A percentile compares a stretch with the other conserved stretches of the same genome.
These are phyloP conservation scores for Agrochola circellaris DNA, from an alignment of 2,888 invertebrate genomes.

Conservation along the genomic window DNA sequence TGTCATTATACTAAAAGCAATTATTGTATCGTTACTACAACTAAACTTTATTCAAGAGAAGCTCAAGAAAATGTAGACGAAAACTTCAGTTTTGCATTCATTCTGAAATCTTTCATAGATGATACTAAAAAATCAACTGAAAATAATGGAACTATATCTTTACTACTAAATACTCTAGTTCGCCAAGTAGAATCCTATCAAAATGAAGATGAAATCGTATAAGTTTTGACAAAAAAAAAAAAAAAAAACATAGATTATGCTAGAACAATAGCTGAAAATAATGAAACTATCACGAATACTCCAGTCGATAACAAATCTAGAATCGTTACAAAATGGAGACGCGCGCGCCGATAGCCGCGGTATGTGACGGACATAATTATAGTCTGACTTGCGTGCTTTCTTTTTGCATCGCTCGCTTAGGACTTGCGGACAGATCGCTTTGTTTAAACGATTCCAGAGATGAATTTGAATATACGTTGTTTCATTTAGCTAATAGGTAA, in stretches of 20 bases:
- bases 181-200: neutral
- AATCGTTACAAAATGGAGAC: slow-evolving; percentile 55
- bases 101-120: neutral
- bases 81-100: neutral
- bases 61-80: neutral
- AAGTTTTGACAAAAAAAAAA: neutral
- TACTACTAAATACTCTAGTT: neutral
- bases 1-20: neutral
- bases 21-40: neutral
- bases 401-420: slow-evolving; percentile 69
- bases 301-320: slow-evolving; percentile 54
- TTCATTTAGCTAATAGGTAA: neutral
- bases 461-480: neutral
- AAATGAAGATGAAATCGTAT: neutral
- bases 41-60: neutral
- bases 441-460: slow-evolving; percentile 33
- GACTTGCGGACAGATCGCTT: slow-evolving; percentile 52
- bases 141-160: slow-evolving; percentile 53
- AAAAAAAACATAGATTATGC: neutral
- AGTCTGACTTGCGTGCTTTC: slow-evolving; percentile 71
- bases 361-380: slow-evolving; percentile 75
- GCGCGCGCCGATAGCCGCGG: slow-evolving; percentile 69
- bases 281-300: slow-evolving; percentile 62
- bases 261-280: slow-evolving; percentile 29
- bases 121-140: slow-evolving; percentile 1